These are phyloP conservation scores for Catalaphyllia jardinei DNA, from an alignment of 64 coral and sea anemone genomes.

Conservation along the genomic window DNA sequence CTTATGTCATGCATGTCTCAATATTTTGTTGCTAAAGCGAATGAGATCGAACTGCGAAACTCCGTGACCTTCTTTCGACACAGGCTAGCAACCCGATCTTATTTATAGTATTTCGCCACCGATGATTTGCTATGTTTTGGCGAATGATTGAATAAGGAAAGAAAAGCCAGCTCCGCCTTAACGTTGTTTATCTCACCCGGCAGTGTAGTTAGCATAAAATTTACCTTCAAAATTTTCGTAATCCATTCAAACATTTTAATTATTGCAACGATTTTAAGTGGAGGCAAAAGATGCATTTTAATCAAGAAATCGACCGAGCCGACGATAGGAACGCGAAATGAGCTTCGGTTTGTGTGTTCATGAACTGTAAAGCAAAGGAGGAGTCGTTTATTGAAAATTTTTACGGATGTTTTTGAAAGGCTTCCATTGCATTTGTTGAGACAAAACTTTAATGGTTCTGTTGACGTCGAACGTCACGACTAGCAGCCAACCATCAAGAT, in stretches of 20 bases:
- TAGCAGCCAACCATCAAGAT: conserved; percentile 23
- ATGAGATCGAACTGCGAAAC: not conserved
- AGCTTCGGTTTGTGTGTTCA: conserved; percentile 8
- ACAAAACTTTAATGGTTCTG: conserved; percentile 44
- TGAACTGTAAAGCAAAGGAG: conserved; percentile 17
- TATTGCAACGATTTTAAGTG: conserved; percentile 47
- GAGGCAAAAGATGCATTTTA: conserved; percentile 34
- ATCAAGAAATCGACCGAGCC: not conserved
- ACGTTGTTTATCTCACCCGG: conserved; percentile 9
- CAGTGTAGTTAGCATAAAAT: conserved; percentile 37
- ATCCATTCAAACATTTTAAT: conserved; percentile 55
- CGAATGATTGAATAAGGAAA: not conserved
- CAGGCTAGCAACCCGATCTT: conserved; percentile 16
- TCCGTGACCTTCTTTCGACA: conserved; percentile 13
- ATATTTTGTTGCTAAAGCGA: conserved; percentile 2
- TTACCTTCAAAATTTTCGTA: conserved; percentile 45
- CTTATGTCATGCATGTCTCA: not conserved
- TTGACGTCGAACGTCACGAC: conserved; percentile 43
- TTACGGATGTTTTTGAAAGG: conserved; percentile 15
- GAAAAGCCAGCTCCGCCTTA: conserved; percentile 13
- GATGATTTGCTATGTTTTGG: conserved; percentile 31
- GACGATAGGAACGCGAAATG: not conserved
- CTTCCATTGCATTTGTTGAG: conserved; percentile 41
- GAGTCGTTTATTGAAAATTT: conserved; percentile 44
- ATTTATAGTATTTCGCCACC: not conserved